A percentile compares a stretch with the other conserved stretches of the same genome.
Conservation (phyloP, 53 echinoderm and acorn worm species). For the Temnopleurus reevesii region DNA sequence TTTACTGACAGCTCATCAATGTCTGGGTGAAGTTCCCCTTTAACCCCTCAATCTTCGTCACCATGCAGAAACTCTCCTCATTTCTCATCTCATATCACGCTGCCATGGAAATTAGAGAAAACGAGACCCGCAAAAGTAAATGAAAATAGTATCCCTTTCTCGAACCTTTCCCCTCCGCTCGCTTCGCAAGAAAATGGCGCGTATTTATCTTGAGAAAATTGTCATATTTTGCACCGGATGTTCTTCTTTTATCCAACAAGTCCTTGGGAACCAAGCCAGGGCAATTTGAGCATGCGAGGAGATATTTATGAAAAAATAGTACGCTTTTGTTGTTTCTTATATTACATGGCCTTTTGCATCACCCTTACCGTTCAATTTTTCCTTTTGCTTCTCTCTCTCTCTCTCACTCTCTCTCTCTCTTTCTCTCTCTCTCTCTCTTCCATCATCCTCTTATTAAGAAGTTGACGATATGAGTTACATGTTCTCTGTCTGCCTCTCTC, state of each 20-base stretch:
- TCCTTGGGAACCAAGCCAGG: neutral
- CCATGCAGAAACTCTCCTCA: too few species aligned
- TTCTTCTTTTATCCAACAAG: neutral
- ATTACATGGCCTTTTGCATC: neutral
- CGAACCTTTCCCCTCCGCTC: neutral
- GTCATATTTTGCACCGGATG: conserved; percentile 23
- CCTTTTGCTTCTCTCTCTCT: neutral
- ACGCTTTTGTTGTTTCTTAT: neutral
- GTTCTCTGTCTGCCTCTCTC: too few species aligned
- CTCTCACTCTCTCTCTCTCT: too few species aligned
- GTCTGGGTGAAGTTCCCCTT: too few species aligned
- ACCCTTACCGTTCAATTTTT: neutral
- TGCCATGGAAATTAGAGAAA: neutral
- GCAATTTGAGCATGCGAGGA: conserved; percentile 14
- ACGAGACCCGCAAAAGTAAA: neutral
- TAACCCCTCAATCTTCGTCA: too few species aligned
- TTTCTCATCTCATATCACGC: neutral
- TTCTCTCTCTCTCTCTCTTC: too few species aligned
- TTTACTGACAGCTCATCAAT: too few species aligned
- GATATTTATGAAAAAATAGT: neutral
- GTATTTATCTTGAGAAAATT: neutral
- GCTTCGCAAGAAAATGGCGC: neutral
- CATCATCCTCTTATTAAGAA: too few species aligned
- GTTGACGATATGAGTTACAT: too few species aligned
- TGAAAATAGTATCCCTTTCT: conserved; percentile 38